Conservation (phyloP, 2,113 vertebrate genomes). For the Xiphophorus couchianus region DNA sequence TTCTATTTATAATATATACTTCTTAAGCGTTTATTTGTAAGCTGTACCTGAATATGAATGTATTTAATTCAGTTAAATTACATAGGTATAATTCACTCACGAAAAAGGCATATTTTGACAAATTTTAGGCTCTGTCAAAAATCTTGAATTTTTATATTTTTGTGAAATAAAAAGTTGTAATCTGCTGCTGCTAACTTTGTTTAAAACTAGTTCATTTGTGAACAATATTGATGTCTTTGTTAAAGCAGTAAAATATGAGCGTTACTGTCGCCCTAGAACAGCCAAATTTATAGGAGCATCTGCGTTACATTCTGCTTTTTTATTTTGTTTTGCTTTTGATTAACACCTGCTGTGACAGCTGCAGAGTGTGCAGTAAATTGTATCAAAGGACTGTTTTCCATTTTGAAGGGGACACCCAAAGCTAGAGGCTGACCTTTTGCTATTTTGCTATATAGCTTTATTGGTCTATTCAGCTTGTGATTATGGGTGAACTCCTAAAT, state of each 20-base stretch:
- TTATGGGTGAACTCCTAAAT: conserved; percentile 16
- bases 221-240: no score
- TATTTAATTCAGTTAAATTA: no score
- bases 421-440: not conserved
- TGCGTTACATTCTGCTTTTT: not conserved
- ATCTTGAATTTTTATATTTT: no score
- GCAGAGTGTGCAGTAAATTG: not conserved
- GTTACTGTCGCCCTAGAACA: not conserved
- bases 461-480: conserved; percentile 8
- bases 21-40: no score
- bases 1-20: no score
- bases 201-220: not conserved
- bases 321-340: not conserved
- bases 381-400: not conserved
- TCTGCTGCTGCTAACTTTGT: not conserved
- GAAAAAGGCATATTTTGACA: no score
- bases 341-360: not conserved
- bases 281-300: not conserved
- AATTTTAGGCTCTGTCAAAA: no score
- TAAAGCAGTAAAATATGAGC: not conserved
- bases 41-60: no score
- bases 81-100: no score
- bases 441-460: conserved; percentile 3
- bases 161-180: not conserved
- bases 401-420: not conserved